Percentiles rank a stretch among this genome's conserved stretches.
phyloP scores from a whole-genome alignment of 2,888 invertebrate genomes.

The Conomelus anceps region DNA sequence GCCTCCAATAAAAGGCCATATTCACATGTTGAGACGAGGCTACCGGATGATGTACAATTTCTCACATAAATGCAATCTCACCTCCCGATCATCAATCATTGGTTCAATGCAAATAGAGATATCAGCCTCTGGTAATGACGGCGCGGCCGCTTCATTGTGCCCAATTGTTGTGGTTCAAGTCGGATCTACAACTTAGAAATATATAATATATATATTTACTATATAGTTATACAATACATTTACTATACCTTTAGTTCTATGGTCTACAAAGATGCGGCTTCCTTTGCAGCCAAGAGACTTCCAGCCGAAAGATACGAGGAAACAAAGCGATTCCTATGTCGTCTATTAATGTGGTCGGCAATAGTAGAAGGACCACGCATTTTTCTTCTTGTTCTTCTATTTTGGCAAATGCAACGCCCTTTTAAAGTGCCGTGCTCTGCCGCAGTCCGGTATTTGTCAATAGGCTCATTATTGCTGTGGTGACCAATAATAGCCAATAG shows the following conservation, averaged over 20 bases:
- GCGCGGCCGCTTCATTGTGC: background rate
- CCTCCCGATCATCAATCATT: background rate
- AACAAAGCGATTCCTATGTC: background rate
- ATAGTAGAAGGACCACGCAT: too few relatives aligned
- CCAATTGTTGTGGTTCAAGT: background rate
- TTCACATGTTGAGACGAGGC: background rate
- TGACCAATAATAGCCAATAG: background rate
- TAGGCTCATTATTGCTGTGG: background rate
- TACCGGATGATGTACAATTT: background rate
- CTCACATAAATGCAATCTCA: background rate
- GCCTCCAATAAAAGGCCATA: background rate
- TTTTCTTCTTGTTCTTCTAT: background rate
- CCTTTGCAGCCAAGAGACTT: background rate
- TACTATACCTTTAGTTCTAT: too few relatives aligned
- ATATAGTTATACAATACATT: background rate
- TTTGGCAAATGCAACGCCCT: too few relatives aligned
- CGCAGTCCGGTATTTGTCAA: background rate
- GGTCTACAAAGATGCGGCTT: too few relatives aligned
- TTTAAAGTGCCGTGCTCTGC: background rate
- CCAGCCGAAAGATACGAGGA: background rate
- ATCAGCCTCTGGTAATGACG: background rate
- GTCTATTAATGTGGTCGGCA: background rate
- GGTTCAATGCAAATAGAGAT: background rate
- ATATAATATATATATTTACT: background rate
- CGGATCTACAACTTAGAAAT: background rate